Percentiles rank a stretch among this genome's conserved stretches.
These are phyloP conservation scores for Ostrea denselamellosa DNA, from an alignment of 1,140 invertebrate genomes.

Conservation along the genomic window DNA sequence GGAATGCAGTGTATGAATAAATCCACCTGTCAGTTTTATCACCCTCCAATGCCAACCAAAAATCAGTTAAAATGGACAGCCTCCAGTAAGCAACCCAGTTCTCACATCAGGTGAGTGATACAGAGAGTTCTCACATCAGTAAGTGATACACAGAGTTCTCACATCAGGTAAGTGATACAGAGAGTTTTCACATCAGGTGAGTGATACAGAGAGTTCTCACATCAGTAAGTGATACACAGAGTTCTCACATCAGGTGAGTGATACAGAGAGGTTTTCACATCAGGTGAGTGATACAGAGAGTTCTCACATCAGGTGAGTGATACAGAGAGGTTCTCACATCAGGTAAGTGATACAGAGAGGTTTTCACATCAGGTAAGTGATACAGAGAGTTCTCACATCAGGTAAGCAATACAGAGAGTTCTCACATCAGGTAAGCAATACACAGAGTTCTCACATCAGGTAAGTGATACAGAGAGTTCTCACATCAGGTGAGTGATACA, in stretches of 20 bases:
- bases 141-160: background rate
- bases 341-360: conserved; percentile 8
- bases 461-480: background rate
- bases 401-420: background rate
- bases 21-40: conserved; percentile 61
- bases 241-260: conserved; percentile 25
- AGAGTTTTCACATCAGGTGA: conserved; percentile 25
- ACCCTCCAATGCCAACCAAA: conserved; percentile 61
- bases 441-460: conserved; percentile 24
- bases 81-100: background rate
- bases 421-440: conserved; percentile 7
- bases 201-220: too few species aligned
- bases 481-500: conserved; percentile 27
- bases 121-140: background rate
- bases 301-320: conserved; percentile 19
- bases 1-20: conserved; percentile 71
- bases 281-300: background rate
- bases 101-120: conserved; percentile 23
- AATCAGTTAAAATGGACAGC: conserved; percentile 63
- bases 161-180: conserved; percentile 19
- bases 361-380: conserved; percentile 20
- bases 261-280: background rate
- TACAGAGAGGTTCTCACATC: background rate
- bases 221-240: too few species aligned
- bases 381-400: conserved; percentile 1